phyloP scores from a whole-genome alignment of 2,113 vertebrate genomes.

The Falcunculus frontatus region DNA sequence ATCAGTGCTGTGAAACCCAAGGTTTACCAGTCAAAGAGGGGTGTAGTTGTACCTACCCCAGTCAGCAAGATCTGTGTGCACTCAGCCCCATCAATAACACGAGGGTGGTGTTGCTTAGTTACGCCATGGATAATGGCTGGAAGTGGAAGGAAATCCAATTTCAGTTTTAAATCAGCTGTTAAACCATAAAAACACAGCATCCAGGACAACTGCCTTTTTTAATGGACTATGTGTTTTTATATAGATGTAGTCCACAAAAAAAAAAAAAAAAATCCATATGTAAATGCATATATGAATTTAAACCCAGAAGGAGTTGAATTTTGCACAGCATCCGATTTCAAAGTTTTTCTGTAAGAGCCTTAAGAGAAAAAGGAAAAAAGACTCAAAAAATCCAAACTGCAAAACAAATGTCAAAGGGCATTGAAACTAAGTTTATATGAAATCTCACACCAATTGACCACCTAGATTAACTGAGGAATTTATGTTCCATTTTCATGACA shows the following conservation, averaged over 20 bases:
- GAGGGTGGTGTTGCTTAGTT: background rate
- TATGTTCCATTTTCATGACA: background rate
- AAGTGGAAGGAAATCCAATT: background rate
- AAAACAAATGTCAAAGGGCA: background rate
- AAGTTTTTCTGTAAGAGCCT: background rate
- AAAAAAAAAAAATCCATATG: background rate
- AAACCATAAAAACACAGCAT: background rate
- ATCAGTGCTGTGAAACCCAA: background rate
- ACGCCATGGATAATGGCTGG: background rate
- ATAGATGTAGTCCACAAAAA: background rate
- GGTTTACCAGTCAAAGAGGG: background rate
- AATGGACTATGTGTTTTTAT: background rate
- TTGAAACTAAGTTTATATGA: background rate
- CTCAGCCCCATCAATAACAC: background rate
- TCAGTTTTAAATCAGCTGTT: background rate
- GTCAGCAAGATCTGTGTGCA: background rate
- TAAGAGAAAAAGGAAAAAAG: background rate
- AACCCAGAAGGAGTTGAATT: background rate
- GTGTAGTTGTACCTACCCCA: background rate
- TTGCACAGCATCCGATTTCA: background rate
- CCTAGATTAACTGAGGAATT: background rate
- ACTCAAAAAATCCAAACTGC: background rate
- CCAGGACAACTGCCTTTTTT: background rate
- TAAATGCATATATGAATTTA: background rate
- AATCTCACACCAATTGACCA: background rate